Evolutionary conservation across 2,113 vertebrate genomes (phyloP).

Genomic region (Phainopepla nitens): DNA sequence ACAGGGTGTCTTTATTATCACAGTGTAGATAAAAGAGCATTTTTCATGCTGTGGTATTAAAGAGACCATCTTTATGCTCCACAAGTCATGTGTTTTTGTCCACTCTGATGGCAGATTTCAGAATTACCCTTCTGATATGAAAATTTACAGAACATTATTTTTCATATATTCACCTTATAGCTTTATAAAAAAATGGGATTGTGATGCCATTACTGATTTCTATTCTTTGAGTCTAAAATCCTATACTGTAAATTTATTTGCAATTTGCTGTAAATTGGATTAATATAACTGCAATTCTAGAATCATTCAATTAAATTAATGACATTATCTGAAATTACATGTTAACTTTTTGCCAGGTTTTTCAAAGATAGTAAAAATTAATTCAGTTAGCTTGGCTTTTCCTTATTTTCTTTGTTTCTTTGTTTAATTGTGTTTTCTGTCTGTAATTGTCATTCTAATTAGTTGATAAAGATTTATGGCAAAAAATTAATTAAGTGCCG

Average conservation of each 20-base stretch:
- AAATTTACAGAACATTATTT: neutral
- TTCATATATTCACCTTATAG: neutral
- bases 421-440: neutral
- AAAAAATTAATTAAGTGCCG: conserved; percentile 1
- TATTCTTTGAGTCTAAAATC: neutral
- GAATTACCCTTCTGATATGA: neutral
- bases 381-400: neutral
- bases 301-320: neutral
- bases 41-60: neutral
- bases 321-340: neutral
- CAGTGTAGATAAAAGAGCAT: neutral
- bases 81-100: neutral
- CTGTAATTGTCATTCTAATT: conserved; percentile 23
- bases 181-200: neutral
- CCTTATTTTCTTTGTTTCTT: neutral
- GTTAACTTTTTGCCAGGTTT: neutral
- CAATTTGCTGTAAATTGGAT: neutral
- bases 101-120: neutral
- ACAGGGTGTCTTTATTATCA: neutral
- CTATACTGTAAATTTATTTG: neutral
- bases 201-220: neutral
- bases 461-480: neutral
- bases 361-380: neutral
- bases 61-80: neutral
- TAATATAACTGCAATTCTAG: neutral